These are phyloP conservation scores for Syrphus vitripennis DNA, from an alignment of 2,888 invertebrate species.

Conservation along the genomic window DNA sequence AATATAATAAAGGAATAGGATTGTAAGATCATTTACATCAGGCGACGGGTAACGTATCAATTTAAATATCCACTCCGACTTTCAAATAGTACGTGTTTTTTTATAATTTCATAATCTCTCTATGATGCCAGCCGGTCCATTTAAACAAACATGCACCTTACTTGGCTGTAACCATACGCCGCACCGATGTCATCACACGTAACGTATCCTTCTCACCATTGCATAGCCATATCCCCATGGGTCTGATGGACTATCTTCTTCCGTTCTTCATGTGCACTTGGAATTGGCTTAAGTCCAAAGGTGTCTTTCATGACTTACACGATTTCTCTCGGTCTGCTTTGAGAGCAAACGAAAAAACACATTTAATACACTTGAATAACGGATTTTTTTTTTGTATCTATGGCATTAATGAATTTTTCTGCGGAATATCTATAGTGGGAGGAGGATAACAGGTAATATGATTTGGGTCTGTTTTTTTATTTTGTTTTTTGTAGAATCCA, in stretches of 20 bases:
- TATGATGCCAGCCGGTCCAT: neutral
- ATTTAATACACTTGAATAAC: neutral
- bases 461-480: constrained; percentile 55
- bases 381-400: constrained; percentile 22
- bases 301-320: constrained; percentile 59
- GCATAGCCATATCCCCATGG: neutral
- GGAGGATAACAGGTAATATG: constrained; percentile 70
- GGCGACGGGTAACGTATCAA: constrained; percentile 44
- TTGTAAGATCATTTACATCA: constrained; percentile 52
- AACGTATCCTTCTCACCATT: constrained; percentile 11
- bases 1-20: constrained; percentile 44
- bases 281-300: constrained; percentile 43
- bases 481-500: constrained; percentile 24
- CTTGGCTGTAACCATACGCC: constrained; percentile 20
- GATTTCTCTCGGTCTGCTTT: constrained; percentile 14
- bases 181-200: constrained; percentile 51
- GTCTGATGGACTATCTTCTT: constrained; percentile 50
- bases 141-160: constrained; percentile 6
- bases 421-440: constrained; percentile 65
- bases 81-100: constrained; percentile 36
- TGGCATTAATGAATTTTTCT: constrained; percentile 65
- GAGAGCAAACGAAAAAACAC: neutral
- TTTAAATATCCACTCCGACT: constrained; percentile 39
- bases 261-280: constrained; percentile 61
- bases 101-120: constrained; percentile 48